Conservation (phyloP, 1,140 invertebrate species). For the Hermetia illucens region DNA sequence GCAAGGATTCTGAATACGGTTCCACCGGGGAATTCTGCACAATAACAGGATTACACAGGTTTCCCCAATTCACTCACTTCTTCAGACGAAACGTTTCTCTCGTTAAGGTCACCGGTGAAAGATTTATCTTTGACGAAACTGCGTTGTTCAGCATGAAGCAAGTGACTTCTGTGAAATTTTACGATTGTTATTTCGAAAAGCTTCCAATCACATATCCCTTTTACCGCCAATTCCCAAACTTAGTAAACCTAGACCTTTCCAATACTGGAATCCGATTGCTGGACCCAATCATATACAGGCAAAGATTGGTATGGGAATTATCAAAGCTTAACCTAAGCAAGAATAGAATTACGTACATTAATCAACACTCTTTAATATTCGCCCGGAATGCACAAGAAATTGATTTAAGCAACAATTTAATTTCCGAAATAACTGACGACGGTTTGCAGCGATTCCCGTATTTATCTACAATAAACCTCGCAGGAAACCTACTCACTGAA, state of each 20-base stretch:
- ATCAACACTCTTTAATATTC: constrained; percentile 22
- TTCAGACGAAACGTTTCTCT: constrained; percentile 17
- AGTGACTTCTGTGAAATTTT: constrained; percentile 30
- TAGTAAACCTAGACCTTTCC: constrained; percentile 25
- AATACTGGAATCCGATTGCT: constrained; percentile 21
- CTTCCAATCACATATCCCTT: constrained; percentile 24
- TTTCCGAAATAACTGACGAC: constrained; percentile 16
- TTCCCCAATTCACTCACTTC: constrained; percentile 11
- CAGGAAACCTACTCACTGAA: constrained; percentile 15
- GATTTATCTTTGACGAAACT: no score
- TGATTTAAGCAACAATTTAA: constrained; percentile 21
- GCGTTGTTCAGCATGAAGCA: no score
- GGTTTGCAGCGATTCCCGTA: constrained; percentile 19
- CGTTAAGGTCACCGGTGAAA: no score
- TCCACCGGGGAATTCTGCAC: constrained; percentile 23
- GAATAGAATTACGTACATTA: constrained; percentile 23
- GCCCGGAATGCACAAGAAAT: constrained; percentile 19
- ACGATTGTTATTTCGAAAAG: constrained; percentile 22
- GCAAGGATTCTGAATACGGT: no score
- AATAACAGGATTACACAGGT: constrained; percentile 16
- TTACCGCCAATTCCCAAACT: constrained; percentile 18
- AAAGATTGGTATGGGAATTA: constrained; percentile 18
- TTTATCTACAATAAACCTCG: constrained; percentile 17
- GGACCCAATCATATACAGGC: constrained; percentile 22
- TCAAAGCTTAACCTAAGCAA: constrained; percentile 20